Evolutionary conservation across 2,113 vertebrate species (phyloP), one percentile per base, ranked within the genome.

Genomic region (Macaca nemestrina): DNA sequence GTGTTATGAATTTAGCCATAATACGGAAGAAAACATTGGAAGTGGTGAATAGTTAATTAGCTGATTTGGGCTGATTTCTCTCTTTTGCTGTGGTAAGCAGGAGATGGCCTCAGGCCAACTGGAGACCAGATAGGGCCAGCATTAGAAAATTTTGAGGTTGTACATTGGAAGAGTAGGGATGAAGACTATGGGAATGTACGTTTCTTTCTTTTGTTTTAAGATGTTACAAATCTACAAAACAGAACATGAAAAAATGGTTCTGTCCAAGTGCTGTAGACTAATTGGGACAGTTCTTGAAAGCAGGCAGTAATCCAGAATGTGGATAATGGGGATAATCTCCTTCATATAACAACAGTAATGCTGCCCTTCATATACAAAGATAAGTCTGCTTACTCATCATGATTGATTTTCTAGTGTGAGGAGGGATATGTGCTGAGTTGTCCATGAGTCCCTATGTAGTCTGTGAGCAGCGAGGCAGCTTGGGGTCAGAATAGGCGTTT

Each of bases 331-430:
- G 83, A 88, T 97, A 97, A 98, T 97, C 95, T 96, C 73, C 83
- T 80, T 90, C 95, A 93, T 73, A 88, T 95, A 97, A 94, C 90
- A 94, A 86, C 94, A 96, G 95, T 97, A 97, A 96, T 97, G 80
- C 94, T 89, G 93, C 50, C 79, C 59, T 97, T 97, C 93, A 83
- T 97, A 94, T 94, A 72, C 88, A 95, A 79, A 96, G 79, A 80
- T 97, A 85, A 90, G 76, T 86, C 90, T 97, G 96, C 96, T 96
- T 97, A 95, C 79, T 98, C 95, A 97, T 94, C 92, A 83, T 87
- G 86, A 92, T 82, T 95, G 92, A 88, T 97, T 97, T 96, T 94
- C 55, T 85, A 86, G 82, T 32, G 12, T 30, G 68, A 92, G 85
- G 70, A 94, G 70, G 79, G 57, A 68, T 94, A 93, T 97, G 61